Evolutionary conservation across 2,797 vertebrate species (phyloP).

Genomic region (Hippopotamyrus pictus): DNA sequence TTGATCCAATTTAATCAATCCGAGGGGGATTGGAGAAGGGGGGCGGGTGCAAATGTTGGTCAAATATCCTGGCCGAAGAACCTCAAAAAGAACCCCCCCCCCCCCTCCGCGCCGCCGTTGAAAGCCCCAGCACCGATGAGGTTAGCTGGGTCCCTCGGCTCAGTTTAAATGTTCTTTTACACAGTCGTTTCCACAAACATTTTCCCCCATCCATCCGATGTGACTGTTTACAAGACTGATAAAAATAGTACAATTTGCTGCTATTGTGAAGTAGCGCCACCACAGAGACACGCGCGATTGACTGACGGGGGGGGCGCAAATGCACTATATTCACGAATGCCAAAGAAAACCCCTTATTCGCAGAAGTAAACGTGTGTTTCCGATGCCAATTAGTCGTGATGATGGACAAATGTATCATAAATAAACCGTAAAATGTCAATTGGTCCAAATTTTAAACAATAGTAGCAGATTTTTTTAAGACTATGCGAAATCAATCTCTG

Average conservation of each 20-base stretch:
- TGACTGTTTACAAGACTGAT: conserved; percentile 12
- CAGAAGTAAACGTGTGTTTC: neutral
- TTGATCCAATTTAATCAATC: conserved; percentile 99
- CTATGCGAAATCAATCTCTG: neutral
- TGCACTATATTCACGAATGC: neutral
- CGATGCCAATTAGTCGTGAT: neutral
- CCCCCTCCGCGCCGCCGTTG: neutral
- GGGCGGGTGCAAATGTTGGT: conserved; percentile 83
- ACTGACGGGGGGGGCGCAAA: neutral
- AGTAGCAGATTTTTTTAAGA: neutral
- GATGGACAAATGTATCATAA: neutral
- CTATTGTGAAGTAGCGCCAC: neutral
- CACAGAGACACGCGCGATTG: neutral
- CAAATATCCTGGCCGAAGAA: conserved; percentile 78
- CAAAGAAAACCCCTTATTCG: neutral
- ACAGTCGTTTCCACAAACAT: conserved; percentile 14
- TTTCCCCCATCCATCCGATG: neutral
- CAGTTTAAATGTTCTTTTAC: conserved; percentile 19
- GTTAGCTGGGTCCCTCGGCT: conserved; percentile 6
- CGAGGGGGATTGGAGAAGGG: conserved; percentile 69
- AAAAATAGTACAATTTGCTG: neutral
- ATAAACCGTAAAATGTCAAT: neutral
- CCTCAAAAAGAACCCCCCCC: conserved; percentile 31
- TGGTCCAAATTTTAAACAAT: neutral
- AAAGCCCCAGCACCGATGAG: conserved; percentile 10